Evolutionary conservation across 92 coral and sea anemone genomes (phyloP).

Genomic region (Isaurus tuberculatus): DNA sequence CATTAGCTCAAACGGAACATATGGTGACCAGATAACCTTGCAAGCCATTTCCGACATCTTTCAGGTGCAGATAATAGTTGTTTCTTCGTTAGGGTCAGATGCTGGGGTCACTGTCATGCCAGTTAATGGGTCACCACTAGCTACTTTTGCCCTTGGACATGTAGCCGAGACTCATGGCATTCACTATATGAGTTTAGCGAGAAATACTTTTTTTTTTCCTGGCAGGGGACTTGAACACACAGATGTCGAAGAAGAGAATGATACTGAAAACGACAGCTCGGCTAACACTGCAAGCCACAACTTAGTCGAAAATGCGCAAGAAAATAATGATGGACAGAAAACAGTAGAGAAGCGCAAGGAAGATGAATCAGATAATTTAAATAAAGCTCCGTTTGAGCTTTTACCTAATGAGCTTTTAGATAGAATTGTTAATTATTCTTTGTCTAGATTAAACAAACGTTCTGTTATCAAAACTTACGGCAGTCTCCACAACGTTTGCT

Average conservation of each 20-base stretch:
- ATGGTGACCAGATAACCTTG: constrained; percentile 19
- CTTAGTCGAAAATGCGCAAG: background rate
- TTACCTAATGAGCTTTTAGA: constrained; percentile 53
- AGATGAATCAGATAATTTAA: constrained; percentile 33
- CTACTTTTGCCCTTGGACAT: constrained; percentile 27
- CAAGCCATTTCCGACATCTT: background rate
- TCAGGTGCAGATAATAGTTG: background rate
- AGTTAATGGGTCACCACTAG: constrained; percentile 45
- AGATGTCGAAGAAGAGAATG: background rate
- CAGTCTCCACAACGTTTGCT: constrained; percentile 39
- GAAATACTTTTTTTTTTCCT: background rate
- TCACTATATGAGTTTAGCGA: background rate
- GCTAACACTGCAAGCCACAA: background rate
- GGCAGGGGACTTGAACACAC: background rate
- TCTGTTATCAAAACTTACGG: constrained; percentile 28
- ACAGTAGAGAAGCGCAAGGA: background rate
- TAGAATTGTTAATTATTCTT: constrained; percentile 25
- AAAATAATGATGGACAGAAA: background rate
- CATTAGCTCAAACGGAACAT: background rate
- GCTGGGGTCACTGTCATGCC: constrained; percentile 38
- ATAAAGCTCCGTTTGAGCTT: constrained; percentile 38
- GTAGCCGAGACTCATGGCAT: background rate
- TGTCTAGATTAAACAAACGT: constrained; percentile 39
- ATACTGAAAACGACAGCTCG: background rate
- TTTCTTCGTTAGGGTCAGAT: constrained; percentile 3